Percentiles rank a stretch among this genome's conserved stretches.
Conservation (phyloP, 2,888 invertebrate species). For the Osedax frankpressi region DNA sequence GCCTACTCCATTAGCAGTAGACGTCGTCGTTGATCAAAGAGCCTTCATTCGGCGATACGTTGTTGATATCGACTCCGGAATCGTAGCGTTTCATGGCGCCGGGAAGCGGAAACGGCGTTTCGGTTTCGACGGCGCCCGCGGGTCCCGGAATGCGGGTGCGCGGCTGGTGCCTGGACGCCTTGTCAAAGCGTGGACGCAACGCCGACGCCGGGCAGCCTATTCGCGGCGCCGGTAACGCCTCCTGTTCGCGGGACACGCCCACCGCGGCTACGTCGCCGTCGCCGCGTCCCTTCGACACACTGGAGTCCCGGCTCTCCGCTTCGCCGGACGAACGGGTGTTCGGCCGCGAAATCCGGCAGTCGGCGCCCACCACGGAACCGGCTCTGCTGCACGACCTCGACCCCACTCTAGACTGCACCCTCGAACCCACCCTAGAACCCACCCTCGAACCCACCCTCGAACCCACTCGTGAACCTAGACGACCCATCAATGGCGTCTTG, state of each 20-base stretch:
- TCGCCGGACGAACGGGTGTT: background rate
- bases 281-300: background rate
- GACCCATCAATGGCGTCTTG: background rate
- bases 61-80: slow-evolving; percentile 30
- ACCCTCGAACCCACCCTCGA: background rate
- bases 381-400: background rate
- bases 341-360: background rate
- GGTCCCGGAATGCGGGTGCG: background rate
- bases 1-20: no score
- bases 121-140: background rate
- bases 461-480: background rate
- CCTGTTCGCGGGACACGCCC: background rate
- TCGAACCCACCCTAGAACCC: background rate
- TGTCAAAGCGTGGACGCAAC: slow-evolving; percentile 6
- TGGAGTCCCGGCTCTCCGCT: background rate
- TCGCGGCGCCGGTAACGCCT: background rate
- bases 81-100: slow-evolving; percentile 27
- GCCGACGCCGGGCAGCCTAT: no score
- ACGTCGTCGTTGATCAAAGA: no score
- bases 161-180: slow-evolving; percentile 1
- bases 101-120: no score
- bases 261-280: background rate
- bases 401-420: background rate
- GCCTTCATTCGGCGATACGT: slow-evolving; percentile 23
- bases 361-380: background rate